phyloP scores from a whole-genome alignment of 2,113 vertebrate species.

The Chroicocephalus ridibundus region DNA sequence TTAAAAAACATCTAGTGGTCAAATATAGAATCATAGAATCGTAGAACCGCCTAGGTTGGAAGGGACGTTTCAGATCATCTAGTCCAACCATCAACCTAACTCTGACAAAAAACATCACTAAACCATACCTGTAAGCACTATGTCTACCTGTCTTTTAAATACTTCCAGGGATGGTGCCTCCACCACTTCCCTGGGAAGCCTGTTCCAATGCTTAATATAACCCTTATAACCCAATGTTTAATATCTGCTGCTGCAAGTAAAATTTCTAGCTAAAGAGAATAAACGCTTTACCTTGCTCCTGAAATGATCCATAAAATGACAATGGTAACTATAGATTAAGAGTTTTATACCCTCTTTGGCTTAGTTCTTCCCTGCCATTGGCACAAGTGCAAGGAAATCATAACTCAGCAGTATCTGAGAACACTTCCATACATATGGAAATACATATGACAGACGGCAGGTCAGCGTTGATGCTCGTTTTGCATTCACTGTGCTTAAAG shows the following conservation, averaged over 20 bases:
- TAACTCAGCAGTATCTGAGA: neutral
- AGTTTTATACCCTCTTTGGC: neutral
- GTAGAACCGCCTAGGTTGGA: too few relatives aligned
- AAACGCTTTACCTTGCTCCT: neutral
- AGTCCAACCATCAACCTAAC: too few relatives aligned
- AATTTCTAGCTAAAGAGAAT: neutral
- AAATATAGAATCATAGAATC: neutral
- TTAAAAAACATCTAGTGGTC: neutral
- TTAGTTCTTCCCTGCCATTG: neutral
- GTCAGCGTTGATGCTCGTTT: accelerated
- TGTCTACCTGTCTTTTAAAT: too few relatives aligned
- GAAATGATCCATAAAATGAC: neutral
- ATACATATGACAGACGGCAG: neutral
- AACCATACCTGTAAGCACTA: too few relatives aligned
- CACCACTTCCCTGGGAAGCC: too few relatives aligned
- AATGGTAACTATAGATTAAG: neutral
- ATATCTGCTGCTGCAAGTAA: neutral
- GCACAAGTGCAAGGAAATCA: neutral
- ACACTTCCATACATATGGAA: neutral
- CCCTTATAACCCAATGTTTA: neutral
- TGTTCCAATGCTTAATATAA: too few relatives aligned
- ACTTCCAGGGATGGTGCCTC: too few relatives aligned
- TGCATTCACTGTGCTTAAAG: neutral
- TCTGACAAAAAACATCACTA: too few relatives aligned
- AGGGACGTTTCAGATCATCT: too few relatives aligned